These are phyloP conservation scores for Leptobrachium ailaonicum DNA, from an alignment of 2,113 vertebrate genomes.

Conservation along the genomic window DNA sequence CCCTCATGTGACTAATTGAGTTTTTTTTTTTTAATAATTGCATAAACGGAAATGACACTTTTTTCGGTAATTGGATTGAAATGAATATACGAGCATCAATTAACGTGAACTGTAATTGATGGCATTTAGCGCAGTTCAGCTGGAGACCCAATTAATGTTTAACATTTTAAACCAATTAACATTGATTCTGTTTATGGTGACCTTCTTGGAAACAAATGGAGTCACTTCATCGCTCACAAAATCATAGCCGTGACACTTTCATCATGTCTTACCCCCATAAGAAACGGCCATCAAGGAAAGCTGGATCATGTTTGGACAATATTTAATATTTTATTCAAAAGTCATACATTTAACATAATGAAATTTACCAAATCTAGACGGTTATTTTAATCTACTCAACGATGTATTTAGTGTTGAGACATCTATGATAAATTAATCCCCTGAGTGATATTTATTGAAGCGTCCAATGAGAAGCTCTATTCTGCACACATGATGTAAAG, in stretches of 20 bases:
- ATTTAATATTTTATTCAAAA: too few species aligned
- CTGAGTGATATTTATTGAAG: too few species aligned
- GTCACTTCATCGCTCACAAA: not conserved
- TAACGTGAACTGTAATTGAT: constrained; percentile 33
- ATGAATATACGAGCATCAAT: constrained; percentile 37
- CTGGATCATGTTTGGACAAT: too few species aligned
- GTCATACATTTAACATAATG: too few species aligned
- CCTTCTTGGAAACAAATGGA: not conserved
- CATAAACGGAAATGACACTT: constrained; percentile 39
- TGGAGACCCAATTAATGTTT: not conserved
- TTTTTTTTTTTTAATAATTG: constrained; percentile 19
- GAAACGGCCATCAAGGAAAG: too few species aligned
- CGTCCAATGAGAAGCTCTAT: too few species aligned
- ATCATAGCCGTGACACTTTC: not conserved
- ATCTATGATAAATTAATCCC: too few species aligned
- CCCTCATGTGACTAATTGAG: constrained; percentile 17
- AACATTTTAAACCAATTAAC: constrained; percentile 35
- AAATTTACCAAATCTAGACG: too few species aligned
- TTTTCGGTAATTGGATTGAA: constrained; percentile 40
- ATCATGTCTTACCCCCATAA: too few species aligned
- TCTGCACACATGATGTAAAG: too few species aligned
- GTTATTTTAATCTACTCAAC: too few species aligned
- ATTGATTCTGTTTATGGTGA: constrained; percentile 21
- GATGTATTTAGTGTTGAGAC: too few species aligned
- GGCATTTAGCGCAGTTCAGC: not conserved